A percentile compares a stretch with the other conserved stretches of the same genome.
Evolutionary conservation across 2,888 invertebrate species (phyloP).

Genomic region (Laothoe populi): DNA sequence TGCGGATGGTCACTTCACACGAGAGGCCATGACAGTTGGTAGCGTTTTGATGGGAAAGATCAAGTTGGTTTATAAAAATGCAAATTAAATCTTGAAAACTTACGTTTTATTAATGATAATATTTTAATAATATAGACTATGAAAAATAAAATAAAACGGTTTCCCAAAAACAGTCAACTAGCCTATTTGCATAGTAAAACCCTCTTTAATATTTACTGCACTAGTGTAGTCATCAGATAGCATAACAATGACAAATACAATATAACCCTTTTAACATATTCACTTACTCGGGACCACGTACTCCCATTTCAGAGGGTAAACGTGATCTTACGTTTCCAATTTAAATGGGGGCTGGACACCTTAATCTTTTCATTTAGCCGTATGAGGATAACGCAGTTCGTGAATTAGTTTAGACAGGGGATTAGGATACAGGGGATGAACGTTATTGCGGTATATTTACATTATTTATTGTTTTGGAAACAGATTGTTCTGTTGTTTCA

Average conservation of each 20-base stretch:
- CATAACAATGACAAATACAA: neutral
- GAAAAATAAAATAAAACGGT: too few relatives aligned
- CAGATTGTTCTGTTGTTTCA: too few relatives aligned
- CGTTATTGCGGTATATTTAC: slow-evolving; percentile 25
- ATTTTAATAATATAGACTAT: too few relatives aligned
- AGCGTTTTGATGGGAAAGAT: too few relatives aligned
- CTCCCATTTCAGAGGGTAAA: slow-evolving; percentile 38
- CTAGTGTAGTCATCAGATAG: neutral
- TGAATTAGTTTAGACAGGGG: slow-evolving; percentile 53
- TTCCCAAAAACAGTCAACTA: too few relatives aligned
- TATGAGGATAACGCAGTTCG: slow-evolving; percentile 52
- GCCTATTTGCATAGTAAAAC: neutral
- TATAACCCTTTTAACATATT: slow-evolving; percentile 23
- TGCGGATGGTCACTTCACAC: too few relatives aligned
- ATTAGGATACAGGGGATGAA: slow-evolving; percentile 34
- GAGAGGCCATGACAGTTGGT: too few relatives aligned
- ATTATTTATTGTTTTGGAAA: slow-evolving; percentile 4
- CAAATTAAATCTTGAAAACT: too few relatives aligned
- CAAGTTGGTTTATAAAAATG: too few relatives aligned
- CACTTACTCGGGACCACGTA: slow-evolving; percentile 7
- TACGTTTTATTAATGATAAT: too few relatives aligned
- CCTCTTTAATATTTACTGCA: neutral
- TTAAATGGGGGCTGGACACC: slow-evolving; percentile 59
- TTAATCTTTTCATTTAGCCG: slow-evolving; percentile 73
- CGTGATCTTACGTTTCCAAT: slow-evolving; percentile 58